Percentiles rank a stretch among this genome's conserved stretches.
Conservation (phyloP, 2,797 vertebrate species). For the Sebastes itinus region DNA sequence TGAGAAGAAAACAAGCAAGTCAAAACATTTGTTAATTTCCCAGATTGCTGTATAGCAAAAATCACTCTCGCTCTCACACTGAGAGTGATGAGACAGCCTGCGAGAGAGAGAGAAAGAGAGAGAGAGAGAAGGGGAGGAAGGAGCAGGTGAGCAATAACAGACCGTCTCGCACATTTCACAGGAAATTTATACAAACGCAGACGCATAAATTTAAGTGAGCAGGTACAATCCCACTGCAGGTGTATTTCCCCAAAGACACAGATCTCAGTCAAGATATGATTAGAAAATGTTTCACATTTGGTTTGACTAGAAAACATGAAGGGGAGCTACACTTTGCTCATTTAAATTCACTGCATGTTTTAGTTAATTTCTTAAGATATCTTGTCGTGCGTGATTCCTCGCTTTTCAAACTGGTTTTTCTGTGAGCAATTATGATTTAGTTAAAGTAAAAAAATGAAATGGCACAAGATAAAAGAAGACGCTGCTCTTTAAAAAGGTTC, state of each 20-base stretch:
- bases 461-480: not conserved
- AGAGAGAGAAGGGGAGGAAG: not conserved
- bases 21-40: slow-evolving; percentile 63
- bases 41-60: slow-evolving; percentile 42
- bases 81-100: slow-evolving; percentile 37
- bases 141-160: slow-evolving; percentile 44
- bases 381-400: not conserved
- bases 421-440: not conserved
- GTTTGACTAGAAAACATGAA: not conserved
- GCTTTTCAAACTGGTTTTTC: not conserved
- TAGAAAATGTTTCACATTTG: slow-evolving; percentile 1
- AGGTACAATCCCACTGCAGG: slow-evolving; percentile 65
- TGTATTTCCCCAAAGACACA: slow-evolving; percentile 45
- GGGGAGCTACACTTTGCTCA: not conserved
- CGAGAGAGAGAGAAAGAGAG: not conserved
- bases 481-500: not conserved
- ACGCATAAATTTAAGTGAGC: slow-evolving; percentile 10
- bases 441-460: not conserved
- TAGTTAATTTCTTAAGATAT: not conserved
- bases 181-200: slow-evolving; percentile 41
- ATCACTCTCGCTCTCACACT: slow-evolving; percentile 40
- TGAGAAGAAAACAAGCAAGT: not conserved
- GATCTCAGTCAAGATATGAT: not conserved
- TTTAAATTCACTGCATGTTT: not conserved
- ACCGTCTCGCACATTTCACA: slow-evolving; percentile 27